A percentile compares a stretch with the other conserved stretches of the same genome.
Conservation (phyloP, 2,113 vertebrate species). For the Daubentonia madagascariensis region DNA sequence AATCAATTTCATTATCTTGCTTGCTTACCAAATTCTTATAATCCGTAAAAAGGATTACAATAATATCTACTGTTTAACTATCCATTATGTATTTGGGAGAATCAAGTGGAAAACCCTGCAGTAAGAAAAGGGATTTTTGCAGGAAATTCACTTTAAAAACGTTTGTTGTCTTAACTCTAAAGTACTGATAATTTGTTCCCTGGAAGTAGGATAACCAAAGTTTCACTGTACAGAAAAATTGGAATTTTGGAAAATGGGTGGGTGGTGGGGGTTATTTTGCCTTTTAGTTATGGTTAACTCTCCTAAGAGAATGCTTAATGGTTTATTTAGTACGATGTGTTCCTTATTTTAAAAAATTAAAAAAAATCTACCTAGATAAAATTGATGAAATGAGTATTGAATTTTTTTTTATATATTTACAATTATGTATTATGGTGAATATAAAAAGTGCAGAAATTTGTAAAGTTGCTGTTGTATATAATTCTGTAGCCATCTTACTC, state of each 20-base stretch:
- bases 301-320: constrained; percentile 36
- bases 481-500: background rate
- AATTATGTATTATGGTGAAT: background rate
- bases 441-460: background rate
- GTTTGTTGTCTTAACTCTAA: background rate
- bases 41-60: background rate
- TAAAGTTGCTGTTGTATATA: background rate
- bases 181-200: background rate
- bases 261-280: background rate
- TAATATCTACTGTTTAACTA: background rate
- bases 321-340: constrained; percentile 35
- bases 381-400: constrained; percentile 4
- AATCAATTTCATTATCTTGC: background rate
- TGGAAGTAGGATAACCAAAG: background rate
- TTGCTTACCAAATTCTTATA: constrained; percentile 20
- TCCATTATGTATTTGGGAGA: background rate
- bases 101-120: background rate
- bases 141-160: constrained; percentile 13
- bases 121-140: background rate
- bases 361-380: background rate
- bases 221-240: constrained; percentile 47
- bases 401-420: constrained; percentile 24
- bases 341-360: background rate
- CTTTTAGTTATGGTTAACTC: background rate
- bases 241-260: constrained; percentile 15